Base-by-base conservation (phyloP, 2,888 invertebrate species). In the Pristionchus mayeri region DNA sequence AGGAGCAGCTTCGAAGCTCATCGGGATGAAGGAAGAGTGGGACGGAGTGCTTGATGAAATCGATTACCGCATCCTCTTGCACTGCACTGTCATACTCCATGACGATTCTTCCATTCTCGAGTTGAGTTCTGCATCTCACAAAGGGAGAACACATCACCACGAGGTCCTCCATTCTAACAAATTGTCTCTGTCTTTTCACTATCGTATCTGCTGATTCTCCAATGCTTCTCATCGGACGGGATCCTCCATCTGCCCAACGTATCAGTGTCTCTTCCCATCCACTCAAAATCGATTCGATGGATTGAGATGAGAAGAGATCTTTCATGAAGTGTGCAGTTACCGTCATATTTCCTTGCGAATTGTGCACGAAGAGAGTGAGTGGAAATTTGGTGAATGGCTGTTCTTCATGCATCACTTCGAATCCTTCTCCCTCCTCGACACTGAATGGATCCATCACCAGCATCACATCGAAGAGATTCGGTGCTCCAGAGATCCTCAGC, bases 401-500 rank as follows among this genome's bases (percentile, higher is more conserved):
- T 3, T 16, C 7, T 7, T 76, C 76, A 2, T 76, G 27, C 9
- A 76, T 27, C 24, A 76, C 44, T 48, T 44, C 30, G 48, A 76
- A 76, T 44, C 16, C 76, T 24, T 48, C 48, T 24, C 48, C 76
- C 9, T 48, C 76, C 7, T 44, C 48, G 0, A 76, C 3, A 48
- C 27, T 76, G 48, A 76, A 76, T 48, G 76, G 34, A 52, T 79
- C 79, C 50, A 54, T 34, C 0, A 79, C 54, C 11, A 79, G 79
- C 79, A 79, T 79, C 2, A 50, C 52, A 37, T 79, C 79, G 37
- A 79, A 79, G 27, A 79, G 79, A 1, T n/a, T 54, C 21, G 79
- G 21, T 18, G 54, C 13, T 3, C 44, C 44, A 16, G 30, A 37
- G 37, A 79, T 52, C 34, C 21, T 34, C 0, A 37, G 30, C 2